phyloP scores from a whole-genome alignment of 2,113 vertebrate genomes.

The Electrona antarctica region DNA sequence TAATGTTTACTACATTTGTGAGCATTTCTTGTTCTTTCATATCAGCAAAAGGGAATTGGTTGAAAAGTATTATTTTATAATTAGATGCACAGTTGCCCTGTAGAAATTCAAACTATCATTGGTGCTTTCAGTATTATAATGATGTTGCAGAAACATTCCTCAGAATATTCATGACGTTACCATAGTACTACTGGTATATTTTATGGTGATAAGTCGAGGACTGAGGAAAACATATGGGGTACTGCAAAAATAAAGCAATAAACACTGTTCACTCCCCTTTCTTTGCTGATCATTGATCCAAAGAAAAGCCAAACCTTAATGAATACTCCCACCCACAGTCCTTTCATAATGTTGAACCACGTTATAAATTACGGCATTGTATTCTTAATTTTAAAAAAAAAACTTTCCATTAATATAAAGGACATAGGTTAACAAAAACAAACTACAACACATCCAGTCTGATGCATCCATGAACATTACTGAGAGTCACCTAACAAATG shows the following conservation, averaged over 20 bases:
- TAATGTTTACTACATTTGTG: no score
- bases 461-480: constrained; percentile 1
- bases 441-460: neutral
- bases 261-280: neutral
- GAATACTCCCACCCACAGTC: neutral
- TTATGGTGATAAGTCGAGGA: neutral
- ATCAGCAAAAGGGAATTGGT: no score
- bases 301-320: neutral
- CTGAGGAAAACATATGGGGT: neutral
- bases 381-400: neutral
- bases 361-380: neutral
- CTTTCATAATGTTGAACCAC: neutral
- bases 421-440: neutral
- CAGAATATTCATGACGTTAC: neutral
- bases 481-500: neutral
- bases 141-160: neutral
- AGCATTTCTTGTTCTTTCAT: no score
- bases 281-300: neutral
- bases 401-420: constrained; percentile 7
- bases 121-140: no score
- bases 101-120: neutral
- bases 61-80: neutral
- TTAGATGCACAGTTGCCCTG: neutral
- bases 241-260: neutral
- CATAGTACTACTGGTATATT: no score